phyloP scores from a whole-genome alignment of 2,888 invertebrate genomes.

The Chouioia cunea region DNA sequence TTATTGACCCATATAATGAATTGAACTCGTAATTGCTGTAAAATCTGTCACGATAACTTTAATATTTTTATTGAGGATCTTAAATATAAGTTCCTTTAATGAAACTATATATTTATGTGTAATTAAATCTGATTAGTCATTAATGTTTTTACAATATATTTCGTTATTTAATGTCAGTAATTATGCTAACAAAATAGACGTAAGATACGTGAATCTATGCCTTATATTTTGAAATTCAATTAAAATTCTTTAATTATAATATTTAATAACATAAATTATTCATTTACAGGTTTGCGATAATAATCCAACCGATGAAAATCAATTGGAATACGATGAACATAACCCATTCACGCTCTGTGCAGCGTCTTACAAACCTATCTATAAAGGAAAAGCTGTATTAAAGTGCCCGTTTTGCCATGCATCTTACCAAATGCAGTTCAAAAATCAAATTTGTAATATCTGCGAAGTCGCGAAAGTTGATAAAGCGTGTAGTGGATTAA shows the following conservation, averaged over 20 bases:
- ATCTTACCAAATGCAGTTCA: constrained; percentile 87
- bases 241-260: not conserved
- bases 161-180: too few relatives aligned
- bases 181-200: too few relatives aligned
- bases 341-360: constrained; percentile 98
- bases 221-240: too few relatives aligned
- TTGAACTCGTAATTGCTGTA: too few relatives aligned
- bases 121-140: too few relatives aligned
- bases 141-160: too few relatives aligned
- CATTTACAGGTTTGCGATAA: constrained; percentile 87
- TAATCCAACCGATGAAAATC: constrained; percentile 88
- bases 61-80: too few relatives aligned
- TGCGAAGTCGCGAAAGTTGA: constrained; percentile 85
- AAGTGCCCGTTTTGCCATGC: constrained; percentile 94
- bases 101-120: too few relatives aligned
- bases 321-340: constrained; percentile 93
- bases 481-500: constrained; percentile 32
- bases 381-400: constrained; percentile 93
- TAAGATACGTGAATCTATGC: too few relatives aligned
- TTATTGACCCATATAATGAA: too few relatives aligned
- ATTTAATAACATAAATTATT: constrained; percentile 9
- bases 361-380: constrained; percentile 91
- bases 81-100: too few relatives aligned
- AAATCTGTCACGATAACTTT: too few relatives aligned
- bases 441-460: constrained; percentile 87